Evolutionary conservation across 2,888 invertebrate genomes (phyloP).

Genomic region (Drosophila conformis): DNA sequence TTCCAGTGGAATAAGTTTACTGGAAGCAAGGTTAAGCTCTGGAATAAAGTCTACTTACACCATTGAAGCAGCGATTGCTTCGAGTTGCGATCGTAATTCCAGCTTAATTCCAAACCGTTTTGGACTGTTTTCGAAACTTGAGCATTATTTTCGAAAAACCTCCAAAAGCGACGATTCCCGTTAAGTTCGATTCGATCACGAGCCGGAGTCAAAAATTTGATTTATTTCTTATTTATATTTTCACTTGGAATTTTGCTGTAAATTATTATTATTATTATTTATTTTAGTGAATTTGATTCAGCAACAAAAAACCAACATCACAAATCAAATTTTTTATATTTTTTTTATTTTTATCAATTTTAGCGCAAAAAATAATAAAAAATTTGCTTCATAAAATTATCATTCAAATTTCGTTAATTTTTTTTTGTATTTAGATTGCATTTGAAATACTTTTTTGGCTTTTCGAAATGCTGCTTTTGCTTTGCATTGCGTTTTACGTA

Average conservation of each 20-base stretch:
- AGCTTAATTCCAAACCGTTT: slow-evolving; percentile 53
- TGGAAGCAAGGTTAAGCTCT: neutral
- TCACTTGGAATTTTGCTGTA: slow-evolving; percentile 41
- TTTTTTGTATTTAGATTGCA: slow-evolving; percentile 46
- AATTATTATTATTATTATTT: slow-evolving; percentile 4
- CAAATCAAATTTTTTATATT: slow-evolving; percentile 48
- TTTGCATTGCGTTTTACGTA: slow-evolving; percentile 38
- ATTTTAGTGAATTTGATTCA: slow-evolving; percentile 58
- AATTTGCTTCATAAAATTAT: slow-evolving; percentile 40
- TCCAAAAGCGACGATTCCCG: slow-evolving; percentile 45
- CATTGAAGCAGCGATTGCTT: slow-evolving; percentile 55
- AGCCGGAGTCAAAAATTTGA: slow-evolving; percentile 48
- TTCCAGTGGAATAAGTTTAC: neutral
- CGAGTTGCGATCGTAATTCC: slow-evolving; percentile 46
- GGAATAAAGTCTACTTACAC: slow-evolving; percentile 60
- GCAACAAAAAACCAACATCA: slow-evolving; percentile 60
- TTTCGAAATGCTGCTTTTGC: slow-evolving; percentile 39
- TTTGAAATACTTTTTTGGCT: slow-evolving; percentile 58
- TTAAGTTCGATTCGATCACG: slow-evolving; percentile 39
- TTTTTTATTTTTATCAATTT: slow-evolving; percentile 31
- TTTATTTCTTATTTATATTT: slow-evolving; percentile 31
- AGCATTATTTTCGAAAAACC: slow-evolving; percentile 59
- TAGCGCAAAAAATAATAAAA: slow-evolving; percentile 58
- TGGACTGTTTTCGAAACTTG: slow-evolving; percentile 68
- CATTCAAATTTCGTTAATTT: slow-evolving; percentile 10